Conservation (phyloP, 2,113 vertebrate genomes). For the Macaca mulatta region DNA sequence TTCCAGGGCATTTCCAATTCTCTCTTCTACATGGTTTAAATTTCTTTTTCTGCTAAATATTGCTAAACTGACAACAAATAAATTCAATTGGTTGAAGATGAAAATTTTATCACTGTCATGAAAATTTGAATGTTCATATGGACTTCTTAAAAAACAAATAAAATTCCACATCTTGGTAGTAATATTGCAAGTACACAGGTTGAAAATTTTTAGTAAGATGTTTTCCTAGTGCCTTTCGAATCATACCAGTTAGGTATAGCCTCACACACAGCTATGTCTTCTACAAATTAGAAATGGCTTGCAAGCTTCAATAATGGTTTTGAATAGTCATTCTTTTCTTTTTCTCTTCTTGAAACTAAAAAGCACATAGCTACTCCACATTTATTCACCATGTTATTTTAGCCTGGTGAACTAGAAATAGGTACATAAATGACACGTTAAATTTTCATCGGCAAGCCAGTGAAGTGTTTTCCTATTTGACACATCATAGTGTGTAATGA, state of each 20-base stretch:
- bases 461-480: constrained; percentile 60
- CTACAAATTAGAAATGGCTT: background rate
- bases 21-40: background rate
- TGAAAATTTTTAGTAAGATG: background rate
- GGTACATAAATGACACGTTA: constrained; percentile 57
- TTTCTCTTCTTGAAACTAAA: constrained; percentile 9
- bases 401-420: constrained; percentile 24
- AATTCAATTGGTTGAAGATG: background rate
- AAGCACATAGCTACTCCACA: background rate
- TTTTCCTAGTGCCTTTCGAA: background rate
- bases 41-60: background rate
- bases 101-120: background rate
- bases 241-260: background rate
- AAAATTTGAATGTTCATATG: background rate
- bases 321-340: background rate
- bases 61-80: background rate
- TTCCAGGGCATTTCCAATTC: background rate
- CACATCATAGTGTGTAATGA: constrained; percentile 58
- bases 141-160: background rate
- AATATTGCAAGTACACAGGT: background rate
- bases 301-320: background rate
- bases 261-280: background rate
- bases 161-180: background rate
- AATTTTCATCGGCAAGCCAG: constrained; percentile 63
- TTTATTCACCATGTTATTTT: constrained; percentile 59